Conservation (phyloP, 2,888 invertebrate species). For the Hirudinaria manillensis region DNA sequence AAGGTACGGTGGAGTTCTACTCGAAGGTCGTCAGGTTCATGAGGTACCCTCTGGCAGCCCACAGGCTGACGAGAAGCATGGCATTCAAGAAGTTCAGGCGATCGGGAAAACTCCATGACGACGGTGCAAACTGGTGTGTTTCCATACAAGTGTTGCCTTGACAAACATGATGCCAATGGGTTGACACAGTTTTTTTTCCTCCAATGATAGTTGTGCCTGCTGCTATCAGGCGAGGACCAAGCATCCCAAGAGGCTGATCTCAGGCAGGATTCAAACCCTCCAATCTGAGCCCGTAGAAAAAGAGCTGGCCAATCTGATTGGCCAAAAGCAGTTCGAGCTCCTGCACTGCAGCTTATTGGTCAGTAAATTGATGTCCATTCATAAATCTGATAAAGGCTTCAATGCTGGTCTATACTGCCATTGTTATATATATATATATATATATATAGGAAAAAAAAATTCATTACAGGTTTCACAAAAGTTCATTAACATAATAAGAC, state of each 20-base stretch:
- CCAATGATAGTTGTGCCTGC: not conserved
- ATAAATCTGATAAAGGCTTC: too few species aligned
- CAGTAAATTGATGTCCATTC: not conserved
- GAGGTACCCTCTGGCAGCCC: constrained; percentile 20
- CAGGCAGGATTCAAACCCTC: not conserved
- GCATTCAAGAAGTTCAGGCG: not conserved
- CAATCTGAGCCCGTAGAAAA: not conserved
- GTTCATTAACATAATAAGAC: too few species aligned
- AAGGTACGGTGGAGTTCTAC: constrained; percentile 21
- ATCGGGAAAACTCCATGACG: not conserved
- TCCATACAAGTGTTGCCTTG: not conserved
- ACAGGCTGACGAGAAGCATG: not conserved
- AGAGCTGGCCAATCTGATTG: constrained; percentile 12
- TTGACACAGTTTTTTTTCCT: not conserved
- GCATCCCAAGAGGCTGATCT: not conserved
- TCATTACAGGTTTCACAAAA: too few species aligned
- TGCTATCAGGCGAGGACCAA: not conserved
- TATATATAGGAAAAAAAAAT: too few species aligned
- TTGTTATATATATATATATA: too few species aligned
- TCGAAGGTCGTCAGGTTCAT: constrained; percentile 23
- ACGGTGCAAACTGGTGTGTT: not conserved
- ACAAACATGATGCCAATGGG: not conserved
- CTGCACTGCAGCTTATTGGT: constrained; percentile 24
- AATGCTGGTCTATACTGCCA: too few species aligned
- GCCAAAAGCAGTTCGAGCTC: constrained; percentile 25